These are phyloP conservation scores for Elanoides forficatus DNA, from an alignment of 2,113 vertebrate genomes.

Conservation along the genomic window DNA sequence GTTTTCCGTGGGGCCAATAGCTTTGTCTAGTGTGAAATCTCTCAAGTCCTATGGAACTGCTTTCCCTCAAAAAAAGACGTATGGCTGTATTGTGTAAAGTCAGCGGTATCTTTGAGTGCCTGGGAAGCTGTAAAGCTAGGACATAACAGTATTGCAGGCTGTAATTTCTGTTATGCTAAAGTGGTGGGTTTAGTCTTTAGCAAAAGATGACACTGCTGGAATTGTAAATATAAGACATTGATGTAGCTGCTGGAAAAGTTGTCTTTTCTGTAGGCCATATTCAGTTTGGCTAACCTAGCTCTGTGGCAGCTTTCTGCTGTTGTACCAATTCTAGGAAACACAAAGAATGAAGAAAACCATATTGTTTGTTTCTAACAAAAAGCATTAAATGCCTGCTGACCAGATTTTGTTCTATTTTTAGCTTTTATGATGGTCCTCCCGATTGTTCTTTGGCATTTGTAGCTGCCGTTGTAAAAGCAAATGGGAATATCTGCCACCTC, in stretches of 20 bases:
- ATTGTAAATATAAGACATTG: accelerated
- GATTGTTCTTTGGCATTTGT: neutral
- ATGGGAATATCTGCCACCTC: neutral
- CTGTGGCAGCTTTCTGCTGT: neutral
- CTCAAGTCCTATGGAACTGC: neutral
- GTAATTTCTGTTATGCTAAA: neutral
- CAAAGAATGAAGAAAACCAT: neutral
- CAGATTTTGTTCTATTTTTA: neutral
- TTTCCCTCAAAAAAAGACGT: accelerated
- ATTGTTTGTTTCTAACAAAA: neutral
- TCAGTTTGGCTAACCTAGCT: neutral
- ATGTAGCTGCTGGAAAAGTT: neutral
- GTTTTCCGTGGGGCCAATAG: accelerated
- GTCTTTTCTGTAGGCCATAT: accelerated
- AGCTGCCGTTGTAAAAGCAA: neutral
- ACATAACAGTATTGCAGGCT: neutral
- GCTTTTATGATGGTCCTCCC: neutral
- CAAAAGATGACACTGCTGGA: neutral
- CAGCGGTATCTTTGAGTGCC: neutral
- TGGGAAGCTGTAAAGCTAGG: neutral
- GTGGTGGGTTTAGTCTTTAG: neutral
- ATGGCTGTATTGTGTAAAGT: accelerated
- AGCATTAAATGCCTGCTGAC: neutral
- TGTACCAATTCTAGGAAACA: neutral
- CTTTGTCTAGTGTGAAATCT: neutral